Conservation (phyloP, 2,888 invertebrate species). For the Bellardia pandia region DNA sequence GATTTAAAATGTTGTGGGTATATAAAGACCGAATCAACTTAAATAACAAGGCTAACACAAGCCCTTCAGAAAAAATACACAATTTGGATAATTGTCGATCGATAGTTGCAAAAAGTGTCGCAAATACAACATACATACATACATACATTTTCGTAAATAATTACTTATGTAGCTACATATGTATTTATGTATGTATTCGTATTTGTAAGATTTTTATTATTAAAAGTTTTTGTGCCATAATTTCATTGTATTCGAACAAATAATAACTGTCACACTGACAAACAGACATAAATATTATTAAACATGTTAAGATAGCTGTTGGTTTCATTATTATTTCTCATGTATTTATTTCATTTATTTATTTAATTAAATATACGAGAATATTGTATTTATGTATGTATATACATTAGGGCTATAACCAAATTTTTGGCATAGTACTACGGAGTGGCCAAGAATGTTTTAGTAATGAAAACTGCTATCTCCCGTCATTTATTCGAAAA, state of each 20-base stretch:
- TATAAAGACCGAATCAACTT: neutral
- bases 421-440: too few relatives aligned
- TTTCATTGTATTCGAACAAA: conserved; percentile 33
- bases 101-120: neutral
- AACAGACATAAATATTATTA: conserved; percentile 12
- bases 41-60: neutral
- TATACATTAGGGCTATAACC: too few relatives aligned
- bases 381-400: too few relatives aligned
- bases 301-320: conserved; percentile 33
- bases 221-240: conserved; percentile 29
- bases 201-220: conserved; percentile 11
- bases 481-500: too few relatives aligned
- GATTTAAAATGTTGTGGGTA: too few relatives aligned
- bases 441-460: too few relatives aligned
- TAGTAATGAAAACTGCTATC: too few relatives aligned
- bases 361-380: too few relatives aligned
- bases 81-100: neutral
- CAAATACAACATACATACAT: neutral
- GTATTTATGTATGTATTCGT: neutral
- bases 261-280: neutral
- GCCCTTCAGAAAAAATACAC: neutral
- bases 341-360: neutral
- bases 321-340: conserved; percentile 7
- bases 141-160: too few relatives aligned
- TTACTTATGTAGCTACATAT: too few relatives aligned